Base-by-base conservation (phyloP, 2,113 vertebrate genomes). In the Rissa tridactyla region DNA sequence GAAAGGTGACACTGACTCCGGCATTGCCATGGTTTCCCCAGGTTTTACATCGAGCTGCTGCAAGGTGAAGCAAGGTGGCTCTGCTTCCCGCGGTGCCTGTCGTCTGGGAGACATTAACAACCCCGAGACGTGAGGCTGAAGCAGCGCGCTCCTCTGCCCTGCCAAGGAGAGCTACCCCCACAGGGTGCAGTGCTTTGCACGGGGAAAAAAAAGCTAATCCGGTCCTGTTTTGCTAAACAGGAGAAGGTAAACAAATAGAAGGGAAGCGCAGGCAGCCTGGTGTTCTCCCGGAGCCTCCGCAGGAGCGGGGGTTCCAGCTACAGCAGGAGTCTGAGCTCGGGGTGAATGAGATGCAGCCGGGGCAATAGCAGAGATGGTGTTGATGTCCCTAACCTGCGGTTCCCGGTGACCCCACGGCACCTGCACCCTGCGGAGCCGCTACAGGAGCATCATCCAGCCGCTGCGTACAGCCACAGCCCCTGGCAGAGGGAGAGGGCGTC, bases 11-110 rank as follows among this genome's bases (percentile, higher is more conserved):
- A 4, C 47, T 23, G 82, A 16, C 79, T 75, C 36, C 92, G 47
- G 78, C 88, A 90, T 71, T 64, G 82, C 90, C 62, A 44, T 72
- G 85, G 82, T 92, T 95, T 93, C 94, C 69, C 90, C 49, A 4
- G 92, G 84, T 40, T 89, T 92, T 36, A 22, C 62, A 27, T 3
- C 15, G 7, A 9, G 58, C 72, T 64, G 55, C 84, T 81, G 85
- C 82, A 69, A 54, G 95, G 54, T 88, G 92, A 49, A 88, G 83
- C 5, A 25, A 91, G 72, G 80, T 16, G 18, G 58, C 57, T 87
- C 36, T 92, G n/a, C 68, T 40, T 68, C 30, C 34, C 13, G 4
- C 12, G 1, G 49, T 30, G 75, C 5, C 80, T 69, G 64, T n/a
- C 20, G 16, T 36, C 92, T 70, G 69, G 29, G 87, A 80, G 71